phyloP scores from a whole-genome alignment of 2,113 vertebrate genomes.

The Micronisus gabar region DNA sequence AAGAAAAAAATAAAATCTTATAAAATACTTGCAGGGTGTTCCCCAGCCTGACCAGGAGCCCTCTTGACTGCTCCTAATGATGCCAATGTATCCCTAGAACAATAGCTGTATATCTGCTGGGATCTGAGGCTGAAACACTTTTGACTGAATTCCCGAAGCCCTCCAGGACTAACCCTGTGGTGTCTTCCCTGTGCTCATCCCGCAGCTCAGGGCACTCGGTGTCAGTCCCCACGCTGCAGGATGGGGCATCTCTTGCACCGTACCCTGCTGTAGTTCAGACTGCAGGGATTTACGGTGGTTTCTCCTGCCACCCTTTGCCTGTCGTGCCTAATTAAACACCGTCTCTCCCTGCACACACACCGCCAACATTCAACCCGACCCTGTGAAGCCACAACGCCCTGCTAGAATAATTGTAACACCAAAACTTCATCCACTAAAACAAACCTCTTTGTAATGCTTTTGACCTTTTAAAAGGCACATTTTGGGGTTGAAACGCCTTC shows the following conservation, averaged over 20 bases:
- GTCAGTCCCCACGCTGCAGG: rapidly evolving
- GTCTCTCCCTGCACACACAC: neutral
- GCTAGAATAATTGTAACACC: neutral
- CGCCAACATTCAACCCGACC: rapidly evolving
- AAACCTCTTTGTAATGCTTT: neutral
- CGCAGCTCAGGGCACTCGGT: rapidly evolving
- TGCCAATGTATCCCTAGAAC: neutral
- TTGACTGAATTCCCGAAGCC: neutral
- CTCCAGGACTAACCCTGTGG: neutral
- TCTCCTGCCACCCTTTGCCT: neutral
- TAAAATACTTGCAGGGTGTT: neutral
- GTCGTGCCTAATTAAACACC: neutral
- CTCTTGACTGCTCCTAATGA: neutral
- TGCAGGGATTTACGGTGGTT: neutral
- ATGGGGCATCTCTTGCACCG: rapidly evolving
- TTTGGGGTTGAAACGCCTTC: neutral
- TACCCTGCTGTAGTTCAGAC: neutral
- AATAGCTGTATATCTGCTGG: neutral
- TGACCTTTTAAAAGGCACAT: neutral
- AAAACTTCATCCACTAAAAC: neutral
- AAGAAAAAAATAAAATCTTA: neutral
- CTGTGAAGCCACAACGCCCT: neutral
- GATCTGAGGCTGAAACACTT: neutral
- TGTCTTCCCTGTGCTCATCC: neutral
- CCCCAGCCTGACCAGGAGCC: neutral